Conservation (phyloP, 2,113 vertebrate species). For the Paradoxurus hermaphroditus region DNA sequence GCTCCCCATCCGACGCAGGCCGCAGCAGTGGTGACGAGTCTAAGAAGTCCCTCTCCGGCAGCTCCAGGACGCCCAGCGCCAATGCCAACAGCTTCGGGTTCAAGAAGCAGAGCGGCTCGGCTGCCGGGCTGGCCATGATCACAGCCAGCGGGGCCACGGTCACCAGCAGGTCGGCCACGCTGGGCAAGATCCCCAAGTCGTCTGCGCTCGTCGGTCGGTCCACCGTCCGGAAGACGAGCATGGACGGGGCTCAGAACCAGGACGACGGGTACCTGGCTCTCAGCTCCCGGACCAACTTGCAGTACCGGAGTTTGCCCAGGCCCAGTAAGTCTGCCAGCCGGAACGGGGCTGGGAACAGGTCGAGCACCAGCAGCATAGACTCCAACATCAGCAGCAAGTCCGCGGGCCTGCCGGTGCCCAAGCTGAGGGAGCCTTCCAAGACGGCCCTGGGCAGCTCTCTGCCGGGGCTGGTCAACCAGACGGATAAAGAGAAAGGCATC, state of each 20-base stretch:
- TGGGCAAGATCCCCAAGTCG: constrained; percentile 98
- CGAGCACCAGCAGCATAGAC: constrained; percentile 98
- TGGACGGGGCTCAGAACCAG: constrained; percentile 89
- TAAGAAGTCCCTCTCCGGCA: constrained; percentile 88
- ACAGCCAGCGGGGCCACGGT: constrained; percentile 95
- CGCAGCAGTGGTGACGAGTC: constrained; percentile 95
- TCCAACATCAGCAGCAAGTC: constrained; percentile 92
- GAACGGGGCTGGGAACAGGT: constrained; percentile 93
- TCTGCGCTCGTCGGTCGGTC: constrained; percentile 86
- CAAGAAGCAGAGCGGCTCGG: constrained; percentile 92
- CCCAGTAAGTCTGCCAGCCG: constrained; percentile 92
- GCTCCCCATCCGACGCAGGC: constrained; percentile 94
- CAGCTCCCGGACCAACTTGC: constrained; percentile 93
- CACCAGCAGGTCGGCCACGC: constrained; percentile 95
- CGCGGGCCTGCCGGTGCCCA: constrained; percentile 87
- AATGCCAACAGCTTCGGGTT: constrained; percentile 95
- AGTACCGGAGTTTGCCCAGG: constrained; percentile 96
- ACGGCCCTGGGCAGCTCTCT: constrained; percentile 85
- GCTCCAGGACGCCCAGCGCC: constrained; percentile 85
- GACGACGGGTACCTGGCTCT: constrained; percentile 93
- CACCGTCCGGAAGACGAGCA: constrained; percentile 86
- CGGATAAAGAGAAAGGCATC: constrained; percentile 97
- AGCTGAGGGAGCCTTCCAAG: constrained; percentile 87
- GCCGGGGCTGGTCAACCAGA: constrained; percentile 92
- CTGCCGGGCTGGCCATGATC: constrained; percentile 89